Percentiles rank a stretch among this genome's conserved stretches.
Evolutionary conservation across 2,797 vertebrate species (phyloP).

Genomic region (Alauda arvensis): DNA sequence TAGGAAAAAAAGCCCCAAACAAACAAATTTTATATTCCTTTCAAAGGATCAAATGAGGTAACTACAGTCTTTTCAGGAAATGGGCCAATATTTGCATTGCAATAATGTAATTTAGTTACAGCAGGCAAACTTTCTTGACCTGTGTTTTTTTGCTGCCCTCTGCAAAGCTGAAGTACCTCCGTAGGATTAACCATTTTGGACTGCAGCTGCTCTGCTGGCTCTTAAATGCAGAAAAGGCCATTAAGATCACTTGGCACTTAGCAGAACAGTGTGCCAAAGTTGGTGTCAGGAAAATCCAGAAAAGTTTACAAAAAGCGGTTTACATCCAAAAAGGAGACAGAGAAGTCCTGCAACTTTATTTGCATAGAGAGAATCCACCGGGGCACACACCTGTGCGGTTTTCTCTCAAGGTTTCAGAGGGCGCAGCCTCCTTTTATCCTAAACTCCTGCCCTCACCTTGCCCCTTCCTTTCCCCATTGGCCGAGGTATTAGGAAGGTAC

Average conservation of each 20-base stretch:
- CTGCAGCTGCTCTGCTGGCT: background rate
- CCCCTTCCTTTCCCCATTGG: background rate
- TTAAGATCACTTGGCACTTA: background rate
- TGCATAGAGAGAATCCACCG: rapidly evolving
- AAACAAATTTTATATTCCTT: background rate
- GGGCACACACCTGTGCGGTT: rapidly evolving
- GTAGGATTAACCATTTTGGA: background rate
- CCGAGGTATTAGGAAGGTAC: background rate
- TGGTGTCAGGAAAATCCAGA: background rate
- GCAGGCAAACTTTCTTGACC: background rate
- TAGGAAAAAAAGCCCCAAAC: background rate
- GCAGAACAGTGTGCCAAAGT: background rate
- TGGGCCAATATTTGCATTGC: background rate
- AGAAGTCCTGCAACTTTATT: background rate
- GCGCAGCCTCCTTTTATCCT: rapidly evolving
- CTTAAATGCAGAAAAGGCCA: background rate
- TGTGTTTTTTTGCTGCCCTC: background rate
- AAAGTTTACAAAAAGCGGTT: background rate
- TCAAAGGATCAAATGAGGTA: background rate
- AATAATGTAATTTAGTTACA: background rate
- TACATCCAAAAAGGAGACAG: background rate
- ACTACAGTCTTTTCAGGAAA: background rate
- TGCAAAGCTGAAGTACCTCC: background rate
- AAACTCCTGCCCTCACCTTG: rapidly evolving
- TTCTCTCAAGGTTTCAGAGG: rapidly evolving